These are phyloP conservation scores for Bombus sibiricus DNA, from an alignment of 1,140 invertebrate genomes.

Conservation along the genomic window DNA sequence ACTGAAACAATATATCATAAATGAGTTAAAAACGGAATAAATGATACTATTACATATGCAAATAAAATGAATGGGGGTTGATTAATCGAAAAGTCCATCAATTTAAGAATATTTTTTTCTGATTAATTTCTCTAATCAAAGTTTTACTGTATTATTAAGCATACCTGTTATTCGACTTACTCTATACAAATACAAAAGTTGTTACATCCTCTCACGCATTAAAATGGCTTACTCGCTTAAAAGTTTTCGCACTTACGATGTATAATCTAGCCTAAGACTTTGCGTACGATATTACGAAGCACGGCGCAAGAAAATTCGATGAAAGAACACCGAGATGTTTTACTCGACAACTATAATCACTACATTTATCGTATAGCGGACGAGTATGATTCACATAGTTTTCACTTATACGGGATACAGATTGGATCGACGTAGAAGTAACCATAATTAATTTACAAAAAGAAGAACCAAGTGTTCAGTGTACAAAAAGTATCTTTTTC, in stretches of 20 bases:
- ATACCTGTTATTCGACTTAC: slow-evolving; percentile 67
- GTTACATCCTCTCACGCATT: slow-evolving; percentile 80
- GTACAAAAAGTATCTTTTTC: slow-evolving; percentile 44
- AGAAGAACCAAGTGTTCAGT: slow-evolving; percentile 30
- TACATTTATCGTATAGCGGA: slow-evolving; percentile 48
- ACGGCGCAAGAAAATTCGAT: slow-evolving; percentile 69
- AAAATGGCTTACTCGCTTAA: slow-evolving; percentile 75
- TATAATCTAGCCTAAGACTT: slow-evolving; percentile 71
- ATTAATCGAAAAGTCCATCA: slow-evolving; percentile 50
- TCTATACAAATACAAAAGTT: slow-evolving; percentile 81
- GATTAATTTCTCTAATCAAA: slow-evolving; percentile 59
- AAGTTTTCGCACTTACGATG: slow-evolving; percentile 61
- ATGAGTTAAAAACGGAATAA: neutral
- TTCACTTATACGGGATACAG: slow-evolving; percentile 40
- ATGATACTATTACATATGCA: neutral
- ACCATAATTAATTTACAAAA: slow-evolving; percentile 33
- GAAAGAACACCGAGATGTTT: slow-evolving; percentile 67
- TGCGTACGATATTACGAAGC: slow-evolving; percentile 72
- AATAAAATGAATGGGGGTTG: neutral
- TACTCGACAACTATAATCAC: slow-evolving; percentile 65
- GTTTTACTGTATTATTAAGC: slow-evolving; percentile 56
- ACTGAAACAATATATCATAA: neutral
- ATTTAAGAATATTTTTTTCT: slow-evolving; percentile 30
- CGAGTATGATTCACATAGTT: slow-evolving; percentile 50
- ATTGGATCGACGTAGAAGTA: slow-evolving; percentile 51